These are phyloP conservation scores for Larimichthys polyactis DNA, from an alignment of 2,113 vertebrate species.

Conservation along the genomic window DNA sequence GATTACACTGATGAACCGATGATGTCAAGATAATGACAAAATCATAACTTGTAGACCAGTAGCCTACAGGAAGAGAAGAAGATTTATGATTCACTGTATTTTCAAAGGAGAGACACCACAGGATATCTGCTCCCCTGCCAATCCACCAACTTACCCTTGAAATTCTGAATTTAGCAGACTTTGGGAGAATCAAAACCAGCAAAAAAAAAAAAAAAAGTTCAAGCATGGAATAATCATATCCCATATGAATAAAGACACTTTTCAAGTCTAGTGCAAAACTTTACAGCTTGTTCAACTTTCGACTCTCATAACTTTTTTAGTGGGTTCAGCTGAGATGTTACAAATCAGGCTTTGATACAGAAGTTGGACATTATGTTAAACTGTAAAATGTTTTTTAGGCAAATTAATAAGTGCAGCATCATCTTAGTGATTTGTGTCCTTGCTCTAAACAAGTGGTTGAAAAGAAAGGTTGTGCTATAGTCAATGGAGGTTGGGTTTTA, in stretches of 20 bases:
- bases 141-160: constrained; percentile 21
- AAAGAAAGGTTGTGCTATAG: neutral
- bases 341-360: neutral
- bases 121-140: constrained; percentile 20
- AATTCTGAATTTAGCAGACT: constrained; percentile 26
- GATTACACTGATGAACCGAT: neutral
- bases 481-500: neutral
- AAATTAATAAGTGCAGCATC: neutral
- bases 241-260: constrained; percentile 36
- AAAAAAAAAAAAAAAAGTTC: neutral
- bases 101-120: constrained; percentile 24
- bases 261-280: constrained; percentile 35
- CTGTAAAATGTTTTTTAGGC: neutral
- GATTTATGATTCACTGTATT: constrained; percentile 12
- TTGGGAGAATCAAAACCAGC: constrained; percentile 14
- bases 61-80: neutral
- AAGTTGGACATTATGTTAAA: neutral
- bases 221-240: constrained; percentile 7
- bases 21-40: neutral
- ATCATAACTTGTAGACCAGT: neutral
- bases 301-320: constrained; percentile 31
- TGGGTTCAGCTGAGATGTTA: neutral
- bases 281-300: constrained; percentile 24
- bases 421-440: neutral
- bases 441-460: neutral